Percentiles rank a stretch among this genome's conserved stretches.
These are phyloP conservation scores for Metopolophium dirhodum DNA, from an alignment of 1,140 invertebrate genomes.

Conservation along the genomic window DNA sequence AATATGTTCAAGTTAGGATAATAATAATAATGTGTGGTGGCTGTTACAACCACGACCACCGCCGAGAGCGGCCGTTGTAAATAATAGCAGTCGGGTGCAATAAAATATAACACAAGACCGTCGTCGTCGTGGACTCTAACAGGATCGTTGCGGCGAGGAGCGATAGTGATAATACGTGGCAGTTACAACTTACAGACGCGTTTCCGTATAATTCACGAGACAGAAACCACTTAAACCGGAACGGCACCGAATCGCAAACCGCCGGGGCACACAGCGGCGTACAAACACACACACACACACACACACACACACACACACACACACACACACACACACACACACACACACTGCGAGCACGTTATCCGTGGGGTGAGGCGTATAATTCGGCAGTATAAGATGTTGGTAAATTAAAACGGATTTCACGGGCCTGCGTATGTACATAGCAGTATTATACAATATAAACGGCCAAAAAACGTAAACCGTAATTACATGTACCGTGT, in stretches of 20 bases:
- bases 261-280: too few relatives aligned
- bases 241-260: background rate
- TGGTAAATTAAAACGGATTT: conserved; percentile 8
- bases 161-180: background rate
- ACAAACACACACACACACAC: too few relatives aligned
- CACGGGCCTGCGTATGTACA: too few relatives aligned
- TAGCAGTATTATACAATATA: too few relatives aligned
- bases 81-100: background rate
- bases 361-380: background rate
- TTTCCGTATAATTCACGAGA: background rate
- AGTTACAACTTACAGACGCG: background rate
- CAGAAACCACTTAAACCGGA: background rate
- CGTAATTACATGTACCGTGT: background rate
- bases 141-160: background rate
- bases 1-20: too few relatives aligned
- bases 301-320: too few relatives aligned
- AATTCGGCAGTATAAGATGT: background rate
- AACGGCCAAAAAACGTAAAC: background rate
- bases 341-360: background rate
- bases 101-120: background rate
- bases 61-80: too few relatives aligned
- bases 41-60: too few relatives aligned
- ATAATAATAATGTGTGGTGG: too few relatives aligned
- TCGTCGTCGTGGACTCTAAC: too few relatives aligned
- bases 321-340: too few relatives aligned